Evolutionary conservation across 2,797 vertebrate genomes (phyloP), one percentile per base, ranked within the genome.

Genomic region (Ataeniobius toweri): DNA sequence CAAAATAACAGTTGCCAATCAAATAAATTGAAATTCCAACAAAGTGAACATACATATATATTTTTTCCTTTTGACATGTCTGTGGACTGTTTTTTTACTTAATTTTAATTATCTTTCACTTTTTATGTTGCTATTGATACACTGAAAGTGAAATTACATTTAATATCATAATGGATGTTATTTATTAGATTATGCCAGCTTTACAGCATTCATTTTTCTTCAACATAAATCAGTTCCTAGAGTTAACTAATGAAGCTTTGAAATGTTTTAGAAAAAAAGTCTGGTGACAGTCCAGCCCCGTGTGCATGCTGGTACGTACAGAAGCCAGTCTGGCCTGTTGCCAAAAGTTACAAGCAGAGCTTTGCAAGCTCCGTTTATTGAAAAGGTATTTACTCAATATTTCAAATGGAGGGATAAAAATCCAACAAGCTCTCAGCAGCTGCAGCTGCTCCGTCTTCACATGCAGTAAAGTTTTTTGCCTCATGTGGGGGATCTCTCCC

Each of bases 401-500:
- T 90, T 77, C 80, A 74, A 80, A 69, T 48, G 1, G 71, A 82
- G 58, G 28, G 73, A 83, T 77, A 74, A 36, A 79, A 80, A 48
- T 77, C 76, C 70, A 70, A 73, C 77, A 36, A 79, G 86, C 80
- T 59, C 79, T 71, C 79, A 46, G 83, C 89, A 88, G 84, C 87
- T 89, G 86, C 76, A 55, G 78, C 82, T 65, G 26, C 85, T 88
- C 77, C 20, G 59, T 77, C 84, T 77, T 88, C 83, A 80, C 88
- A 84, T 95, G 93, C 90, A 93, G 69, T 94, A 93, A 94, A 94
- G 93, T 95, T 94, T 91, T 85, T 84, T 73, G 87, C 94, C 93
- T 94, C 90, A 91, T 94, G 94, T 94, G 93, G 92, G 93, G 89
- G 94, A 94, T 94, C 89, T 93, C 92, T 93, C 89, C 93, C 89